Conservation (phyloP, 2,113 vertebrate species). For the Piprites chloris region DNA sequence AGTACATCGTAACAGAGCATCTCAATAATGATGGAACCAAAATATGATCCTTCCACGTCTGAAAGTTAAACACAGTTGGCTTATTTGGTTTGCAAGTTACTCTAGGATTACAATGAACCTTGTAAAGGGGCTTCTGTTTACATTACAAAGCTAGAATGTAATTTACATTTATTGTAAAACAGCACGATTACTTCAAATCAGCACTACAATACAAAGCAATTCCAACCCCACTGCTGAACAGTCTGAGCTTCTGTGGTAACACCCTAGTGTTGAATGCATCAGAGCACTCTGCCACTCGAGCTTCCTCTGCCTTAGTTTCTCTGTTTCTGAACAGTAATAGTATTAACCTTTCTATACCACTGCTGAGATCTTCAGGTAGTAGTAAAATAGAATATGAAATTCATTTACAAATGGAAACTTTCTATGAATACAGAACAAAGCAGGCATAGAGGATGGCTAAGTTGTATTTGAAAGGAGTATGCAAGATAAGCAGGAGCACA, state of each 20-base stretch:
- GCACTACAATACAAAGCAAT: background rate
- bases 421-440: background rate
- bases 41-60: background rate
- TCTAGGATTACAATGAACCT: background rate
- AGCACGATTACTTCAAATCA: background rate
- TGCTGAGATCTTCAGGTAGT: background rate
- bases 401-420: background rate
- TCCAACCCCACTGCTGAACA: background rate
- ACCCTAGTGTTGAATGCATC: background rate
- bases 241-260: background rate
- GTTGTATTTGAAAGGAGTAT: background rate
- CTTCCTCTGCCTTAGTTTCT: background rate
- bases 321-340: background rate
- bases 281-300: background rate
- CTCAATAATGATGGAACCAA: background rate
- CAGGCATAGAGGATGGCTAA: background rate
- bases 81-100: background rate
- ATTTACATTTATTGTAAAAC: slow-evolving; percentile 4
- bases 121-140: background rate
- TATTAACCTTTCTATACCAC: background rate
- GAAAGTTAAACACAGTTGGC: background rate
- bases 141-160: background rate
- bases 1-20: background rate
- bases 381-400: background rate
- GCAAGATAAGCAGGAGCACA: background rate